A percentile compares a stretch with the other conserved stretches of the same genome.
Evolutionary conservation across 2,113 vertebrate genomes (phyloP).

Genomic region (Tachysurus fulvidraco): DNA sequence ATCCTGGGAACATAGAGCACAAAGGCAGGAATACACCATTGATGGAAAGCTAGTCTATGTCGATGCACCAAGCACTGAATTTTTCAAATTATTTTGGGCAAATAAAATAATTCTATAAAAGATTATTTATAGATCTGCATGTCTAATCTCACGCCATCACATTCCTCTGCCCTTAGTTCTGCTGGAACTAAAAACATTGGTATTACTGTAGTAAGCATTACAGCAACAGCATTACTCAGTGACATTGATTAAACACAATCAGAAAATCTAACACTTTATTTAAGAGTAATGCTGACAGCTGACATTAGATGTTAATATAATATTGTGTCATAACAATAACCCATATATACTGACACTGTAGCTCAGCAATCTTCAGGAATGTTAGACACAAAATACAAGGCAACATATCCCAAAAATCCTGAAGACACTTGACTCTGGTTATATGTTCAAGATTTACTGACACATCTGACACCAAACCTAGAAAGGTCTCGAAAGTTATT

Average conservation of each 20-base stretch:
- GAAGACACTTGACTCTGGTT: background rate
- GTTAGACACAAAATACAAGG: background rate
- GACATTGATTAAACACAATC: constrained; percentile 42
- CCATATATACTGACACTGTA: background rate
- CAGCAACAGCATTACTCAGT: background rate
- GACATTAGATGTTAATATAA: background rate
- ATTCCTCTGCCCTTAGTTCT: background rate
- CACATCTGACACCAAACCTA: background rate
- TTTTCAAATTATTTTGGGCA: background rate
- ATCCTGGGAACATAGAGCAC: background rate
- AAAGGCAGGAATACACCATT: background rate
- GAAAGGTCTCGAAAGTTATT: constrained; percentile 9
- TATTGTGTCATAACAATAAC: too few relatives aligned
- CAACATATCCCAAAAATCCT: background rate
- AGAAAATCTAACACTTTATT: background rate
- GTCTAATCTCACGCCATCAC: background rate
- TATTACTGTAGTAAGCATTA: constrained; percentile 53
- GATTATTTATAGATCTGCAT: background rate
- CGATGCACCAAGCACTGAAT: background rate
- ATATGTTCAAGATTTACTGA: background rate
- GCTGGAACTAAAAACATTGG: constrained; percentile 45
- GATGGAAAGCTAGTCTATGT: background rate
- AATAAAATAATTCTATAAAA: too few relatives aligned
- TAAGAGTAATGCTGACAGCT: background rate
- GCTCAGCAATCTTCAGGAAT: background rate